phyloP scores from a whole-genome alignment of 1,140 invertebrate species.

The Ylistrum balloti region DNA sequence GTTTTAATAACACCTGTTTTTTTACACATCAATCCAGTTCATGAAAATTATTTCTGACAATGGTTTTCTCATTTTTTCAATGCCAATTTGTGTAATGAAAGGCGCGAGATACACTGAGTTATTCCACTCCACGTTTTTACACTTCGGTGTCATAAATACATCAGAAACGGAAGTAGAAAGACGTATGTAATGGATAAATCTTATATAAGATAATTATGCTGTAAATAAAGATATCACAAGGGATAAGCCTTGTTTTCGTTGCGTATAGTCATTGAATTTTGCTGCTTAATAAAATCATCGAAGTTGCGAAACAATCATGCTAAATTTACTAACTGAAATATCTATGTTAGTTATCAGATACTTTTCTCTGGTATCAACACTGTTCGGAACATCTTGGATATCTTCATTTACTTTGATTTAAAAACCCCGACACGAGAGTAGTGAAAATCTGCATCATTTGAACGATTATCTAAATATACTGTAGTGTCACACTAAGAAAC shows the following conservation, averaged over 20 bases:
- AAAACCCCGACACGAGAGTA: neutral
- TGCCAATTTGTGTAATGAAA: no score
- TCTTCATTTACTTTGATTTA: neutral
- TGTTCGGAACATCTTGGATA: neutral
- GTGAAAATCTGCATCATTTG: neutral
- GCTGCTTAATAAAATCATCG: no score
- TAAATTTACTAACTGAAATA: no score
- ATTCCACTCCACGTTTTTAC: no score
- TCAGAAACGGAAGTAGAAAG: conserved; percentile 1
- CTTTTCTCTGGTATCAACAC: neutral
- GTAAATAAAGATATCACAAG: no score
- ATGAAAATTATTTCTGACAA: neutral
- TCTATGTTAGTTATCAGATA: neutral
- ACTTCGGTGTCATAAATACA: neutral
- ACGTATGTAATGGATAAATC: neutral
- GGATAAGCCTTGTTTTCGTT: no score
- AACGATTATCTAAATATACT: no score
- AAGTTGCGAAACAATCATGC: no score
- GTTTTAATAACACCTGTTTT: neutral
- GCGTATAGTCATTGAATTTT: no score
- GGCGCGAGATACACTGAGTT: no score
- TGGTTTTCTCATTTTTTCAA: neutral
- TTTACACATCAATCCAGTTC: neutral
- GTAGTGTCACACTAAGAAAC: no score
- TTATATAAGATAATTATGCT: no score